phyloP scores from a whole-genome alignment of 2,888 invertebrate species.

The Gymnoscelis rufifasciata region DNA sequence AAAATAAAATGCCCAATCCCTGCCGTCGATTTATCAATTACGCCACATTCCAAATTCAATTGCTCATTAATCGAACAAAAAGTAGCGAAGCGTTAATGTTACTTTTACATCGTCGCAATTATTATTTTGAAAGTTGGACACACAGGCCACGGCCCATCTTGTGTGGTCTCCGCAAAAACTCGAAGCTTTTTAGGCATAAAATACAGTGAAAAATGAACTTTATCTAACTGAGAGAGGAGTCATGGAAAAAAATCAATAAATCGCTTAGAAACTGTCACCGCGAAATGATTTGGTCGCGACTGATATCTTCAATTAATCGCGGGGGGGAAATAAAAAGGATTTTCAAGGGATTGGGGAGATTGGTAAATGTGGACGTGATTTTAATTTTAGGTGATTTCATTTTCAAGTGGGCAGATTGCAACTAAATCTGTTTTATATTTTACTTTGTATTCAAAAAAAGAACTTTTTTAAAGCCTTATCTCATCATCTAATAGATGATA shows the following conservation, averaged over 20 bases:
- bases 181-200: constrained; percentile 50
- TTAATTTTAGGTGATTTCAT: not conserved
- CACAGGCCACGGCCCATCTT: constrained; percentile 43
- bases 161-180: constrained; percentile 70
- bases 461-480: too few relatives aligned
- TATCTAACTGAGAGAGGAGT: constrained; percentile 29
- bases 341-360: constrained; percentile 40
- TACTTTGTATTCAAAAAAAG: too few relatives aligned
- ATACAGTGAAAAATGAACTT: constrained; percentile 33
- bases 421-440: too few relatives aligned
- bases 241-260: constrained; percentile 30
- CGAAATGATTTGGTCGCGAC: constrained; percentile 67
- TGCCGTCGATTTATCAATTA: constrained; percentile 5
- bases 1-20: not conserved
- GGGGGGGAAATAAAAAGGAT: constrained; percentile 44
- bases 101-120: constrained; percentile 26
- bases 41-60: constrained; percentile 9
- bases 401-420: too few relatives aligned
- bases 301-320: constrained; percentile 63
- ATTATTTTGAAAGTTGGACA: constrained; percentile 33
- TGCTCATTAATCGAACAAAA: constrained; percentile 12
- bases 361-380: not conserved
- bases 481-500: too few relatives aligned
- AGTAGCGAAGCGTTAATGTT: constrained; percentile 17
- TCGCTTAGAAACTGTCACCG: constrained; percentile 65